phyloP scores from a whole-genome alignment of 1,140 invertebrate genomes.

The Pteromalus puparum region DNA sequence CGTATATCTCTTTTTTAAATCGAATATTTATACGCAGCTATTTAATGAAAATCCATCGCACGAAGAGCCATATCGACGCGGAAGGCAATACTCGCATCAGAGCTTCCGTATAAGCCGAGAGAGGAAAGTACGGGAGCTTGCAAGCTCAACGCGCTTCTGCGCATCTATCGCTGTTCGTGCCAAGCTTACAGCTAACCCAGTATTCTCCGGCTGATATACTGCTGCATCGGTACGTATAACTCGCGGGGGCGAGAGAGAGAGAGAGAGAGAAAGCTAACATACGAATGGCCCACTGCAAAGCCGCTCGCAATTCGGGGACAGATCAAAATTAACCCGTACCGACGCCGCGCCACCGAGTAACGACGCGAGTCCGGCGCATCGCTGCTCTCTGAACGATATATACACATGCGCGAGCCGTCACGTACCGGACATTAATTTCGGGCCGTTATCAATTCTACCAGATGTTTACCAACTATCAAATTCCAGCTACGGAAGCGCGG shows the following conservation, averaged over 20 bases:
- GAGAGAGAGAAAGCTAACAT: background rate
- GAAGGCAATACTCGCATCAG: too few relatives aligned
- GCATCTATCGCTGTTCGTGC: too few relatives aligned
- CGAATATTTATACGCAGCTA: too few relatives aligned
- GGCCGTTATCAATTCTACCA: background rate
- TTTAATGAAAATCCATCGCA: too few relatives aligned
- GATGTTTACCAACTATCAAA: constrained; percentile 3
- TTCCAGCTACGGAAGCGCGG: background rate
- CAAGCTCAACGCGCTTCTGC: background rate
- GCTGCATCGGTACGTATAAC: too few relatives aligned
- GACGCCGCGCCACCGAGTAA: background rate
- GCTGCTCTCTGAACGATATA: too few relatives aligned
- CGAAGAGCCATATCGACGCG: too few relatives aligned
- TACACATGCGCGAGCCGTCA: background rate
- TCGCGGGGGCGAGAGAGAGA: too few relatives aligned
- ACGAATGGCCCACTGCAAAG: background rate
- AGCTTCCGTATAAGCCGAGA: background rate
- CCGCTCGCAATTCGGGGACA: constrained; percentile 18
- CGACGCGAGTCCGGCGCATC: background rate
- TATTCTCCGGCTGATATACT: background rate
- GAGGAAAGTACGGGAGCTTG: background rate
- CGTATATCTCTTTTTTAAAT: too few relatives aligned
- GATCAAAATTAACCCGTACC: constrained; percentile 59
- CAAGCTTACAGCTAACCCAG: background rate
- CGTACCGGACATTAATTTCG: background rate